These are phyloP conservation scores for Megalops atlanticus DNA, from an alignment of 2,113 vertebrate species.

Conservation along the genomic window DNA sequence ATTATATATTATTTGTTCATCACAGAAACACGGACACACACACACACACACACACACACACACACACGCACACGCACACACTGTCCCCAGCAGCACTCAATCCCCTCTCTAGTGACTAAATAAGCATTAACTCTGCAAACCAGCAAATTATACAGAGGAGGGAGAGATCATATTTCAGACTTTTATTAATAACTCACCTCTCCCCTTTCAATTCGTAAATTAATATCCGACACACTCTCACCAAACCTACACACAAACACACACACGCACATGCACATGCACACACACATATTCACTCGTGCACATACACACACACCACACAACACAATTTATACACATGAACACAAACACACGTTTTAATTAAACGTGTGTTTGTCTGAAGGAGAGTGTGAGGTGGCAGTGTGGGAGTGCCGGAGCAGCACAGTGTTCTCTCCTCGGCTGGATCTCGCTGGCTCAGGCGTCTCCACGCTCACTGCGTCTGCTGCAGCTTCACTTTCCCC, in stretches of 20 bases:
- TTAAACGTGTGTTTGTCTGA: too few species aligned
- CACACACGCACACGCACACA: not conserved
- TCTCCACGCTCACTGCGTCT: too few species aligned
- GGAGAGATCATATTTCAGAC: conserved; percentile 46
- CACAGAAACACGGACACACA: not conserved
- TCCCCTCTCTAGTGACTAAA: conserved; percentile 32
- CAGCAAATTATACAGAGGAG: conserved; percentile 30
- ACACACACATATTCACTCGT: not conserved
- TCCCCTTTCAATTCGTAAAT: conserved; percentile 63
- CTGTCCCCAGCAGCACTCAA: not conserved
- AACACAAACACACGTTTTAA: too few species aligned
- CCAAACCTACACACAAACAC: conserved; percentile 29
- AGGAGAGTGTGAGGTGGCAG: too few species aligned
- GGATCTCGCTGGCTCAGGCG: too few species aligned
- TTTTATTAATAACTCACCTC: conserved; percentile 65
- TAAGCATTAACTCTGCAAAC: conserved; percentile 35
- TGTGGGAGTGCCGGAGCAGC: too few species aligned
- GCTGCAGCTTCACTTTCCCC: too few species aligned
- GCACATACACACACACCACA: conserved; percentile 6
- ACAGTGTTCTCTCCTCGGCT: too few species aligned
- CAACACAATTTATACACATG: too few species aligned
- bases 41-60: not conserved
- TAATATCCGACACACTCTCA: conserved; percentile 47
- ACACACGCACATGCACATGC: not conserved
- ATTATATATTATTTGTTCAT: too few species aligned